Percentiles rank a stretch among this genome's conserved stretches.
These are phyloP conservation scores for Drosophila simulans DNA, from an alignment of 1,140 invertebrate genomes.

Conservation along the genomic window DNA sequence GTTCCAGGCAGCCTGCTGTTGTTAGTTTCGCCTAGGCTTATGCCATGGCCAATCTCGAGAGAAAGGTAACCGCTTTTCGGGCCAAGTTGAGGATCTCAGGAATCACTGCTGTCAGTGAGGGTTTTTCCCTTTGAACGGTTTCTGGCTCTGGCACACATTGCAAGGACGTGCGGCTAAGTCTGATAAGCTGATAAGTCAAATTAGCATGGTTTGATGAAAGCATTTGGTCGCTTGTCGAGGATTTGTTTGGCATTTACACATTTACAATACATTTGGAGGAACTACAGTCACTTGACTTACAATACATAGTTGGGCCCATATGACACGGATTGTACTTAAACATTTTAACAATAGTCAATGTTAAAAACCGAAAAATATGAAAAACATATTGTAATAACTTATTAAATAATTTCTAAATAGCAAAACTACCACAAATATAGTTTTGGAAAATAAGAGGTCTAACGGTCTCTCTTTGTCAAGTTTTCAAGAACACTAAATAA, in stretches of 20 bases:
- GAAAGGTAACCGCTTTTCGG: constrained; percentile 31
- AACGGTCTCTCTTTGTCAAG: too few species aligned
- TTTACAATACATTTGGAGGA: constrained; percentile 52
- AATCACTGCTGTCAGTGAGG: constrained; percentile 55
- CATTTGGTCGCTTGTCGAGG: constrained; percentile 40
- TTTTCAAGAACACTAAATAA: neutral
- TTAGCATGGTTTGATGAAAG: constrained; percentile 62
- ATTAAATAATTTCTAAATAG: too few species aligned
- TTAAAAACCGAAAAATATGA: neutral
- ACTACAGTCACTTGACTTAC: constrained; percentile 42
- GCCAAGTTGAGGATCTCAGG: constrained; percentile 63
- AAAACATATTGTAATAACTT: too few species aligned
- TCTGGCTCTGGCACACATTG: neutral
- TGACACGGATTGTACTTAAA: neutral
- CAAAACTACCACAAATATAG: too few species aligned
- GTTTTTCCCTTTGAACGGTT: constrained; percentile 31
- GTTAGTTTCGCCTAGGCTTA: constrained; percentile 73
- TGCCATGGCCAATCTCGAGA: constrained; percentile 43
- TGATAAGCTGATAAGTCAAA: constrained; percentile 66
- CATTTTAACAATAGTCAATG: neutral
- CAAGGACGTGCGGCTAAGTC: constrained; percentile 32
- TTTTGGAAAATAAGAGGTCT: too few species aligned
- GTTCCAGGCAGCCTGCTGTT: constrained; percentile 47
- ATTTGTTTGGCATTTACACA: constrained; percentile 48
- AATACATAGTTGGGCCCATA: constrained; percentile 32